Percentiles rank a stretch among this genome's conserved stretches.
Conservation (phyloP, 2,797 vertebrate genomes). For the Cetoscarus ocellatus region DNA sequence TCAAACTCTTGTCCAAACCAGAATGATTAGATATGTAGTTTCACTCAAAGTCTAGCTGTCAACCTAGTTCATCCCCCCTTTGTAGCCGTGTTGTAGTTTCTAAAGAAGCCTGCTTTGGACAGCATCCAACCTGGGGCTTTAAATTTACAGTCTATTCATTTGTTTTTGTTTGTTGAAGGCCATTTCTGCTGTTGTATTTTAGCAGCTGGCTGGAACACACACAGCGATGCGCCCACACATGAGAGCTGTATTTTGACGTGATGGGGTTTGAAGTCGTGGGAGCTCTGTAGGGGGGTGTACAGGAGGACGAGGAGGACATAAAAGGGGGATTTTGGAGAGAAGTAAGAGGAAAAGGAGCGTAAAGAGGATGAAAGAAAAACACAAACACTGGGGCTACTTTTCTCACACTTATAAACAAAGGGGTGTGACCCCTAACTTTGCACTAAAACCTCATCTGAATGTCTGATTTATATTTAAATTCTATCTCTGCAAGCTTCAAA, state of each 20-base stretch:
- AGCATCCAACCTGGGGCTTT: conserved; percentile 8
- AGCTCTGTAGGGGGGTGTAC: conserved; percentile 56
- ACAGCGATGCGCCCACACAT: conserved; percentile 21
- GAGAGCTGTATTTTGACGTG: conserved; percentile 43
- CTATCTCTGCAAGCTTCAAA: too few species aligned
- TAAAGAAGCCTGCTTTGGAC: conserved; percentile 9
- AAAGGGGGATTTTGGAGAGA: background rate
- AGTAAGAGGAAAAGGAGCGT: too few species aligned
- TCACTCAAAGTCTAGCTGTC: too few species aligned
- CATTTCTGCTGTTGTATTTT: conserved; percentile 58
- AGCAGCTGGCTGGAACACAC: conserved; percentile 71
- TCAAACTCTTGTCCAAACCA: too few species aligned
- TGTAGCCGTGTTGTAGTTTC: background rate
- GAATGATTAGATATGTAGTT: too few species aligned
- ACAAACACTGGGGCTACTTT: too few species aligned
- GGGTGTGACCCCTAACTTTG: too few species aligned
- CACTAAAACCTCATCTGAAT: too few species aligned
- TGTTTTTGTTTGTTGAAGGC: conserved; percentile 54
- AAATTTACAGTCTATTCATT: background rate
- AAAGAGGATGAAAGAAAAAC: too few species aligned
- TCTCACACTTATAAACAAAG: too few species aligned
- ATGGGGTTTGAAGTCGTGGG: conserved; percentile 73
- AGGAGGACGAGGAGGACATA: background rate
- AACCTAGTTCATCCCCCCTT: too few species aligned
- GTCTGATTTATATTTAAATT: too few species aligned